Percentiles rank a stretch among this genome's conserved stretches.
Evolutionary conservation across 2,113 vertebrate species (phyloP).

Genomic region (Barnardius zonarius): DNA sequence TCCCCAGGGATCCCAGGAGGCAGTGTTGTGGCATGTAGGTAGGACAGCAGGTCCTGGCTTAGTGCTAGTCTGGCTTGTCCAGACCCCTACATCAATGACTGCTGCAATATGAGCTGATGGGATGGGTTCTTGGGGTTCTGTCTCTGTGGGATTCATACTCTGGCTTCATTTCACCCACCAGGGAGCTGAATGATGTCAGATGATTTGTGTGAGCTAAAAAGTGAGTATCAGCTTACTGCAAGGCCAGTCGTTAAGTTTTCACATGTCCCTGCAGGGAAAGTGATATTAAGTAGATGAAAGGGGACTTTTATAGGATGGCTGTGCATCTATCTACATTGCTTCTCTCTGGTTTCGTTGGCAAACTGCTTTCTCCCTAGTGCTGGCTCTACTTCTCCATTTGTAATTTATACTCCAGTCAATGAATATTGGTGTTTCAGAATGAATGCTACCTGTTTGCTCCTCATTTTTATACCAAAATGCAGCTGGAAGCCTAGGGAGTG

Average conservation of each 20-base stretch:
- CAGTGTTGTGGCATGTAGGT: fast-evolving
- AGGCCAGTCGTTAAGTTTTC: not conserved
- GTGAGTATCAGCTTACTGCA: not conserved
- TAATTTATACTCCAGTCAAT: not conserved
- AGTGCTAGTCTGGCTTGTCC: not conserved
- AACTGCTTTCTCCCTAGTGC: not conserved
- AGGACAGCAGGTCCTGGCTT: not conserved
- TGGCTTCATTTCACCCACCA: not conserved
- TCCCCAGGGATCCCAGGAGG: not conserved
- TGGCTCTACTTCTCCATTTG: not conserved
- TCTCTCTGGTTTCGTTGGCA: not conserved
- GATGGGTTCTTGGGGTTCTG: not conserved
- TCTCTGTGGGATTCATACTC: not conserved
- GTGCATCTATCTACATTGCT: not conserved
- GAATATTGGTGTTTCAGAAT: not conserved
- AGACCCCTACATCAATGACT: not conserved
- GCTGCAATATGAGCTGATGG: not conserved
- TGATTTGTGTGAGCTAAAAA: not conserved
- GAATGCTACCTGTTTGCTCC: not conserved
- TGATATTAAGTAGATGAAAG: not conserved
- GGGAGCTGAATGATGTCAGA: not conserved
- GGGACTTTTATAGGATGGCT: not conserved
- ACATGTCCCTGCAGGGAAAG: not conserved
- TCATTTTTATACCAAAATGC: not conserved
- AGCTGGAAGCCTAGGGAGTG: not conserved